Percentiles rank a stretch among this genome's conserved stretches.
phyloP scores from a whole-genome alignment of 2,797 vertebrate genomes.

The Dallia pectoralis region DNA sequence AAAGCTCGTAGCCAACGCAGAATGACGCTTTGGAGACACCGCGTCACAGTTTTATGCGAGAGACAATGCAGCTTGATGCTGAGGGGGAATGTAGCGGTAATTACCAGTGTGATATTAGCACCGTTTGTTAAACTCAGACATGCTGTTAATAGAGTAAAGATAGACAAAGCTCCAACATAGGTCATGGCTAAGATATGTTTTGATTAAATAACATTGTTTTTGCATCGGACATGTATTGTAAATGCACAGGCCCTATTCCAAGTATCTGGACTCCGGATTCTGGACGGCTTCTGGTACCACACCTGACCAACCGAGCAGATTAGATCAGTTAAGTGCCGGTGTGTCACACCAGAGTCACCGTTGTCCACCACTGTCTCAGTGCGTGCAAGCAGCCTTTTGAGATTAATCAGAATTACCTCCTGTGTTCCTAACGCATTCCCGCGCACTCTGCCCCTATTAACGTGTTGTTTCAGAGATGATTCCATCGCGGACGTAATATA shows the following conservation, averaged over 20 bases:
- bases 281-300: too few relatives aligned
- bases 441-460: constrained; percentile 19
- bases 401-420: neutral
- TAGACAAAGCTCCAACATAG: neutral
- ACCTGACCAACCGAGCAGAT: too few relatives aligned
- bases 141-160: neutral
- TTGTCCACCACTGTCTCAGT: neutral
- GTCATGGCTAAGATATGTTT: neutral
- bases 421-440: constrained; percentile 32
- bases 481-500: constrained; percentile 61
- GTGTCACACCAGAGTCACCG: neutral
- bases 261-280: too few relatives aligned
- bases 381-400: neutral
- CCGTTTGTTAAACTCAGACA: neutral
- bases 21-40: too few relatives aligned
- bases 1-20: neutral
- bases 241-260: too few relatives aligned
- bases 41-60: neutral
- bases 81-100: neutral
- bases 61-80: neutral
- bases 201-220: neutral
- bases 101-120: neutral
- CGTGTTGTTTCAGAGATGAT: constrained; percentile 36
- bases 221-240: neutral
- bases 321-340: too few relatives aligned